Percentiles rank a stretch among this genome's conserved stretches.
Evolutionary conservation across 1,140 invertebrate species (phyloP).

Genomic region (Bombus difficillimus): DNA sequence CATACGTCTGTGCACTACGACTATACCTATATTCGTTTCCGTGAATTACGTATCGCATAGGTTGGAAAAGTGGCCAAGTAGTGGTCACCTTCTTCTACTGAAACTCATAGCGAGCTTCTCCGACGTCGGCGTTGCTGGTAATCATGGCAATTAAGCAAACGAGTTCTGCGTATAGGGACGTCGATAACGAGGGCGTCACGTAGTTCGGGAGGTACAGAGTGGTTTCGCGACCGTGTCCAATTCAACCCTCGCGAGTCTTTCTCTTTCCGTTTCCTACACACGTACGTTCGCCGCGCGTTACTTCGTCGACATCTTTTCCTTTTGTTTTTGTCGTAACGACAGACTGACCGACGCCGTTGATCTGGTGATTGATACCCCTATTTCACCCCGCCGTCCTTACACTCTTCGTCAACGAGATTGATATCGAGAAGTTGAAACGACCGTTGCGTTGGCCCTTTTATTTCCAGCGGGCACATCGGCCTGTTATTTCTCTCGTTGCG

Average conservation of each 20-base stretch:
- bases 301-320: conserved; percentile 5
- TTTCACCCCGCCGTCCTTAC: neutral
- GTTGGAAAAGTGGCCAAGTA: neutral
- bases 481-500: conserved; percentile 37
- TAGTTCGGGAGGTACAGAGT: conserved; percentile 40
- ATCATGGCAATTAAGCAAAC: conserved; percentile 71
- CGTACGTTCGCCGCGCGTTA: neutral
- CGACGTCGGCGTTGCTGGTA: conserved; percentile 42
- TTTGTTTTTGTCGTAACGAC: conserved; percentile 12
- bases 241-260: neutral
- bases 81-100: neutral
- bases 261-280: neutral
- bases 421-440: conserved; percentile 35
- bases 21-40: conserved; percentile 1
- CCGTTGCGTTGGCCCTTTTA: conserved; percentile 31
- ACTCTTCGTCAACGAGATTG: conserved; percentile 5
- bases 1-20: neutral
- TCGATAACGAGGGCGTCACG: conserved; percentile 57
- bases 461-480: neutral
- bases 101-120: conserved; percentile 6
- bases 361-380: conserved; percentile 4
- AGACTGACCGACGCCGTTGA: conserved; percentile 13
- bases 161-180: conserved; percentile 68
- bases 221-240: conserved; percentile 23
- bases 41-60: conserved; percentile 23